A percentile compares a stretch with the other conserved stretches of the same genome.
Conservation (phyloP, 2,888 invertebrate species). For the Mycalesis mineus region DNA sequence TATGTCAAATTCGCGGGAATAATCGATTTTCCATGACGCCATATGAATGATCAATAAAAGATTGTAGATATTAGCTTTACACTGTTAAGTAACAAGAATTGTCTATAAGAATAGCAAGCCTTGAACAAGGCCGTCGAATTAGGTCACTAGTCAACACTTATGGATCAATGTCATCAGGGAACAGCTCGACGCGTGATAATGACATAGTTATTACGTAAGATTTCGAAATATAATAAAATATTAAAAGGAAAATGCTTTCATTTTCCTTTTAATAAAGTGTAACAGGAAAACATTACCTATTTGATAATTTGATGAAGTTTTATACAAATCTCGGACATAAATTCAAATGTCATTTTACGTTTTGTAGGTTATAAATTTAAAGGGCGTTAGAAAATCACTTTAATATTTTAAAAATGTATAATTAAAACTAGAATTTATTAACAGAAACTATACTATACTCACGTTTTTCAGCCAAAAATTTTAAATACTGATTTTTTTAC, state of each 20-base stretch:
- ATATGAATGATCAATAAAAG: constrained; percentile 6
- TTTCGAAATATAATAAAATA: constrained; percentile 30
- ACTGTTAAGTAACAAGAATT: neutral
- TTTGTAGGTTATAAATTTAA: constrained; percentile 8
- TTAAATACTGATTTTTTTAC: neutral
- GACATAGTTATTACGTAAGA: constrained; percentile 72
- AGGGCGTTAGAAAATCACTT: neutral
- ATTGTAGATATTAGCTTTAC: neutral
- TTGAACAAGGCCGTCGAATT: constrained; percentile 31
- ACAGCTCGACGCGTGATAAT: constrained; percentile 57
- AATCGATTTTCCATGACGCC: constrained; percentile 3
- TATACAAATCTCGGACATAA: neutral
- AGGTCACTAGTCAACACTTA: constrained; percentile 51
- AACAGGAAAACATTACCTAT: neutral
- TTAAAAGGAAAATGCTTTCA: neutral
- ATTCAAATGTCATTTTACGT: neutral
- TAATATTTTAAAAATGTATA: no score
- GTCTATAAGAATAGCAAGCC: constrained; percentile 1
- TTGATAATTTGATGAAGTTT: neutral
- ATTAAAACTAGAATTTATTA: neutral
- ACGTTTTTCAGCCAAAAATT: constrained; percentile 16
- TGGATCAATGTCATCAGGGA: constrained; percentile 64
- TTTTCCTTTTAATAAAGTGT: neutral
- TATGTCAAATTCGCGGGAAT: constrained; percentile 18
- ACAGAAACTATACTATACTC: constrained; percentile 4